A percentile compares a stretch with the other conserved stretches of the same genome.
Conservation (phyloP, 2,113 vertebrate genomes). For the Willisornis vidua region DNA sequence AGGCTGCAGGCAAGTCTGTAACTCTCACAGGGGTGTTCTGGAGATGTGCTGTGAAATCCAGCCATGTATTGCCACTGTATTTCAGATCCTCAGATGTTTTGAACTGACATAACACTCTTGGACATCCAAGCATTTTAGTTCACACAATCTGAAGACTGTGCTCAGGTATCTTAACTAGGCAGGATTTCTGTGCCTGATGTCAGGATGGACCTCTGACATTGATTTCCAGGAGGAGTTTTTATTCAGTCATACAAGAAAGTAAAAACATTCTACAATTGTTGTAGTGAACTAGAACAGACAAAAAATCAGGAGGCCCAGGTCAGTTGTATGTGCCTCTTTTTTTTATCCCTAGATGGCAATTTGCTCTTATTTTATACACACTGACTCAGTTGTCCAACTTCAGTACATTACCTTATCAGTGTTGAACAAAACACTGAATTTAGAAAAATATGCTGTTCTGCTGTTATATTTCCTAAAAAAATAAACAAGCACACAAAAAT, state of each 20-base stretch:
- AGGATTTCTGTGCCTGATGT: background rate
- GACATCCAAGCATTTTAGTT: background rate
- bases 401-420: background rate
- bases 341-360: background rate
- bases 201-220: rapidly evolving
- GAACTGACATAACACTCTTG: background rate
- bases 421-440: background rate
- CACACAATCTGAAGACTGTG: background rate
- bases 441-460: background rate
- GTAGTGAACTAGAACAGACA: background rate
- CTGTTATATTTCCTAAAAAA: background rate
- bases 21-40: too few species aligned
- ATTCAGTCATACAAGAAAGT: background rate
- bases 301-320: background rate
- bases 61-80: background rate
- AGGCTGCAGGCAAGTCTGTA: background rate
- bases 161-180: background rate
- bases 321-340: background rate
- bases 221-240: background rate
- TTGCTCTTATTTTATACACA: background rate
- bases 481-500: background rate
- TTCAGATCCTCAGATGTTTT: background rate
- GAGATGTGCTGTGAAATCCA: background rate
- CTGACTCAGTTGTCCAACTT: background rate
- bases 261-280: background rate